A percentile compares a stretch with the other conserved stretches of the same genome.
Conservation (phyloP, 2,797 vertebrate species). For the Corythornis leucogaster region DNA sequence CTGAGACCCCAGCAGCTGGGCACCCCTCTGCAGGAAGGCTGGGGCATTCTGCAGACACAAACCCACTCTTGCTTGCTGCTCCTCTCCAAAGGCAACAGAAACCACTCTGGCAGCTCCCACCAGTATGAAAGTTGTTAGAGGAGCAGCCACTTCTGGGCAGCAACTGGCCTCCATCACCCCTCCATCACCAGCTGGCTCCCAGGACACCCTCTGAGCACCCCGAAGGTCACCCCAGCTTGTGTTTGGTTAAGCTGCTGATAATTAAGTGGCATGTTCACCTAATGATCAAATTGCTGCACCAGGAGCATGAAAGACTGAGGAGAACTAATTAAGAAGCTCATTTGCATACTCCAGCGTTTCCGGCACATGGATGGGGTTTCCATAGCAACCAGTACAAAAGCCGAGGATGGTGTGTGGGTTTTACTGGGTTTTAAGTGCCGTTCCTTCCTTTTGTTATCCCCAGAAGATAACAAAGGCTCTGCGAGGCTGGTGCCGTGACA, state of each 20-base stretch:
- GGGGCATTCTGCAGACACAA: not conserved
- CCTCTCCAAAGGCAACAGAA: not conserved
- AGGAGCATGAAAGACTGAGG: constrained; percentile 38
- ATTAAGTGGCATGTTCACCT: constrained; percentile 69
- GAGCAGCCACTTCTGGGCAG: rapidly evolving
- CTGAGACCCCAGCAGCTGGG: rapidly evolving
- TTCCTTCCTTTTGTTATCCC: constrained; percentile 60
- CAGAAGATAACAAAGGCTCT: constrained; percentile 41
- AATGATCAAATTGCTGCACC: constrained; percentile 59
- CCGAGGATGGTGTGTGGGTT: constrained; percentile 39
- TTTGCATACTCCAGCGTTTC: constrained; percentile 74
- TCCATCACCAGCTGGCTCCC: not conserved
- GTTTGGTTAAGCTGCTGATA: constrained; percentile 61
- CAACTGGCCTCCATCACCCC: rapidly evolving
- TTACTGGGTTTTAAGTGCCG: constrained; percentile 44
- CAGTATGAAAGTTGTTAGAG: not conserved
- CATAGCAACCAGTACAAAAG: constrained; percentile 74
- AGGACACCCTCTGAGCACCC: not conserved
- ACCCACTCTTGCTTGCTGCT: not conserved
- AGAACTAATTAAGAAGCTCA: constrained; percentile 68
- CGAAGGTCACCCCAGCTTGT: constrained; percentile 29
- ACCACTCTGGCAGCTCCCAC: not conserved
- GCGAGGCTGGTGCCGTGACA: constrained; percentile 1
- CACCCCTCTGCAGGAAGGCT: not conserved
- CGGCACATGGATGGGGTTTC: constrained; percentile 69